Base-by-base conservation (phyloP, 2,888 invertebrate genomes). In the Beris chalybata region DNA sequence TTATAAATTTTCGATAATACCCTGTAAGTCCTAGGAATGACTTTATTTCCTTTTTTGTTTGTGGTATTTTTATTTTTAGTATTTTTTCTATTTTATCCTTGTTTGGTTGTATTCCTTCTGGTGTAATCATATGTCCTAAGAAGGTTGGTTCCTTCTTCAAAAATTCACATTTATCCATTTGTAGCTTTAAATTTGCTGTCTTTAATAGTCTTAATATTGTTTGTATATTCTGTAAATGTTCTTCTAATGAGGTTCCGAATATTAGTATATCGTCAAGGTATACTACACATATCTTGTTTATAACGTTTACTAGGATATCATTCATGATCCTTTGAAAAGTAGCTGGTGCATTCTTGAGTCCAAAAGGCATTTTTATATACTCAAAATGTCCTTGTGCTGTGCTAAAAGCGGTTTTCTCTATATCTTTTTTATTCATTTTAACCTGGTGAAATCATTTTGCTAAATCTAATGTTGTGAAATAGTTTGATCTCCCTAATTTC, bases 71-170 rank as follows among this genome's bases (percentile, higher is more conserved):
- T 12, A 71, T 54, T 5, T 72, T 71, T 43, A 67, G 44, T 9
- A 73, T 73, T 22, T 22, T 22, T 22, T 22, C 22, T 22, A 22
- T 22, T 22, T 22, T 22, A 22, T 22, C 22, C 22, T 6, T 72
- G 54, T 74, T 71, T 12, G 75, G 74, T 66, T 69, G 72, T 6
- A 73, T 69, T 11, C 71, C 73, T 5, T 75, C 73, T 13, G 69
- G 13, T 15, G 72, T 70, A 12, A 71, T 45, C 4, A 76, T 55
- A 63, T 75, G 66, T 3, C 67, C 65, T 31, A 70, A 48, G 22
- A 22, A 22, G 22, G 22, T 22, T 22, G 22, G 1, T 22, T 22
- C 22, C 22, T 22, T 22, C 22, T 22, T 22, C 22, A 22, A 22
- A 22, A 22, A 22, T 22, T 22, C 22, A 22, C 22, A 22, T 22